Percentiles rank a stretch among this genome's conserved stretches.
phyloP scores from a whole-genome alignment of 2,888 invertebrate genomes.

The Blastobasis lacticolella region DNA sequence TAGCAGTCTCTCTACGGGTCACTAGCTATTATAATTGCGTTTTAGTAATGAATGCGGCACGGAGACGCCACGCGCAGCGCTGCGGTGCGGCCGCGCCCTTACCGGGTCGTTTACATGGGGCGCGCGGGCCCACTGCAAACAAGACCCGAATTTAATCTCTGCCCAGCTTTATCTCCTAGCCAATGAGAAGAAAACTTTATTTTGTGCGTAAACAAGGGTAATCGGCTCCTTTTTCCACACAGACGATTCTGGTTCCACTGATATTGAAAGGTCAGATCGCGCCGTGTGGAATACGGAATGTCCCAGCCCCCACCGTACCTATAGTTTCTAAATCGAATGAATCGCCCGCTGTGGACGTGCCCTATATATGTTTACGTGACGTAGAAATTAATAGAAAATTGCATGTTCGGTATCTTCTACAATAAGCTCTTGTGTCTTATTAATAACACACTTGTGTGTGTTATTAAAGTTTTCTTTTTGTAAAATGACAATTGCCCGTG shows the following conservation, averaged over 20 bases:
- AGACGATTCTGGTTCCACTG: conserved; percentile 38
- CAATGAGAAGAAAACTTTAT: conserved; percentile 69
- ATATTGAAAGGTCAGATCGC: conserved; percentile 53
- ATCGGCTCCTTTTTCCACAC: conserved; percentile 52
- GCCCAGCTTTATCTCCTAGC: conserved; percentile 52
- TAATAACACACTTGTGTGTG: too few relatives aligned
- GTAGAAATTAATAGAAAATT: conserved; percentile 22
- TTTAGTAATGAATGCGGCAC: too few relatives aligned
- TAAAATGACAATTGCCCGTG: too few relatives aligned
- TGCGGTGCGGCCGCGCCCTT: background rate
- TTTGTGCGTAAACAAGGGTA: conserved; percentile 65
- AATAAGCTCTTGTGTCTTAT: too few relatives aligned
- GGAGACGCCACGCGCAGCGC: background rate
- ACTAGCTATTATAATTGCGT: too few relatives aligned
- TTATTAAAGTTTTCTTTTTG: too few relatives aligned
- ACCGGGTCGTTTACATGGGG: conserved; percentile 57
- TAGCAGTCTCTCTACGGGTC: too few relatives aligned
- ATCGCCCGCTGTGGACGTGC: conserved; percentile 26
- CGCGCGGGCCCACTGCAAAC: conserved; percentile 48
- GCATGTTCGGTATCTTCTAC: too few relatives aligned
- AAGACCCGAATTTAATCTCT: conserved; percentile 64
- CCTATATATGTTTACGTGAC: conserved; percentile 32
- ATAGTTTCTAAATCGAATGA: conserved; percentile 33
- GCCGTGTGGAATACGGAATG: conserved; percentile 54
- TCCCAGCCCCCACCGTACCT: conserved; percentile 13